Percentiles rank a stretch among this genome's conserved stretches.
Conservation (phyloP, 2,888 invertebrate genomes). For the Hylaea fasciaria region DNA sequence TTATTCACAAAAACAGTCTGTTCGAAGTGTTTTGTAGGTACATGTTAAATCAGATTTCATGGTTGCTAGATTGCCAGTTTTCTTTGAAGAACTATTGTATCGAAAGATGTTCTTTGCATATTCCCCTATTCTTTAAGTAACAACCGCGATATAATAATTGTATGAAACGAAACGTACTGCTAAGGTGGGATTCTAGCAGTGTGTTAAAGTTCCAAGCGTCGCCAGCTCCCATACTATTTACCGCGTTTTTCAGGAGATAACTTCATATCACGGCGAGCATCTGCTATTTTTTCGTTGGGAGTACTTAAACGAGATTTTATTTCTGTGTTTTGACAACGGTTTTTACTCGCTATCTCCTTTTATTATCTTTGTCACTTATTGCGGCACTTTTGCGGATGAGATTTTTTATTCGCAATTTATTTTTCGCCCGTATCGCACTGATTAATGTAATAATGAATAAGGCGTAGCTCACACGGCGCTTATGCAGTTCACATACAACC, state of each 20-base stretch:
- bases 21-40: too few relatives aligned
- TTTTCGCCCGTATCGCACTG: background rate
- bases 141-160: too few relatives aligned
- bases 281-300: conserved; percentile 40
- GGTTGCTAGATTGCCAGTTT: too few relatives aligned
- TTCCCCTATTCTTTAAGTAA: too few relatives aligned
- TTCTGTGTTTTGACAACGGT: conserved; percentile 39
- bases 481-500: background rate
- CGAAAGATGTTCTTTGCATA: too few relatives aligned
- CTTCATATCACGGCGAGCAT: conserved; percentile 46
- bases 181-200: too few relatives aligned
- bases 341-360: conserved; percentile 34
- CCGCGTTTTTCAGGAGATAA: conserved; percentile 42
- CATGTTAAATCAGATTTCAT: too few relatives aligned
- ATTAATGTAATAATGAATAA: conserved; percentile 9
- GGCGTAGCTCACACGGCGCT: background rate
- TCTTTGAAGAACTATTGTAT: too few relatives aligned
- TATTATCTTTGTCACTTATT: conserved; percentile 37
- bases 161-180: too few relatives aligned
- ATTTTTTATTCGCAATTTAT: conserved; percentile 24
- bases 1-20: too few relatives aligned
- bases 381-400: conserved; percentile 24
- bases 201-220: background rate
- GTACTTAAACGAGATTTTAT: conserved; percentile 44
- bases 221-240: conserved; percentile 23